A percentile compares a stretch with the other conserved stretches of the same genome.
These are phyloP conservation scores for Orthosia cruda DNA, from an alignment of 2,888 invertebrate genomes.

Conservation along the genomic window DNA sequence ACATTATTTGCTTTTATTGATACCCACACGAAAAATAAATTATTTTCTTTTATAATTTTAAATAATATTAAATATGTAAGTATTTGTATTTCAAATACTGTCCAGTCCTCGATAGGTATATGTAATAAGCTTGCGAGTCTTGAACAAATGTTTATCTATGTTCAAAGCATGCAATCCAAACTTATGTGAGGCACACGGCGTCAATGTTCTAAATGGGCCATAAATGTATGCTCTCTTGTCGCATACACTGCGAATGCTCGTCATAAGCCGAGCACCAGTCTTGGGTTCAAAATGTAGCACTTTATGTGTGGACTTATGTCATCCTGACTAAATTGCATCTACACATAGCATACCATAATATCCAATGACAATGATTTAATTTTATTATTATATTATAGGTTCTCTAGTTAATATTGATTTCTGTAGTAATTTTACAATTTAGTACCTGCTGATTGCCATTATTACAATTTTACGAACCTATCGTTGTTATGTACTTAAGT, in stretches of 20 bases:
- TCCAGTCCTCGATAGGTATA: no score
- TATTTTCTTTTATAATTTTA: no score
- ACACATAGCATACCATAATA: slow-evolving; percentile 6
- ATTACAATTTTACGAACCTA: slow-evolving; percentile 34
- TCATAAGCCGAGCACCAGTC: not conserved
- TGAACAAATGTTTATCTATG: no score
- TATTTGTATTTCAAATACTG: no score
- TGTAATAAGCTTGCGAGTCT: no score
- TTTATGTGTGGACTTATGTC: not conserved
- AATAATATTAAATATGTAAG: no score
- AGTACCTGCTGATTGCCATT: slow-evolving; percentile 62
- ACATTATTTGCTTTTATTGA: no score
- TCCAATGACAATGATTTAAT: slow-evolving; percentile 5
- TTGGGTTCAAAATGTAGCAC: not conserved
- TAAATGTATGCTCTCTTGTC: not conserved
- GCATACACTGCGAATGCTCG: not conserved
- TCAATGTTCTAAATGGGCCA: not conserved
- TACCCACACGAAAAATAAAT: no score
- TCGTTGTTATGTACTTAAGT: slow-evolving; percentile 42
- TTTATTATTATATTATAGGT: not conserved
- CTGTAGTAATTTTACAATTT: slow-evolving; percentile 42
- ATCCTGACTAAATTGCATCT: not conserved
- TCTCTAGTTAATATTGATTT: slow-evolving; percentile 22
- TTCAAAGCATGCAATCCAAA: not conserved
- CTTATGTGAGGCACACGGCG: not conserved